These are phyloP conservation scores for Laticauda laticaudata DNA, from an alignment of 2,113 vertebrate genomes.

Conservation along the genomic window DNA sequence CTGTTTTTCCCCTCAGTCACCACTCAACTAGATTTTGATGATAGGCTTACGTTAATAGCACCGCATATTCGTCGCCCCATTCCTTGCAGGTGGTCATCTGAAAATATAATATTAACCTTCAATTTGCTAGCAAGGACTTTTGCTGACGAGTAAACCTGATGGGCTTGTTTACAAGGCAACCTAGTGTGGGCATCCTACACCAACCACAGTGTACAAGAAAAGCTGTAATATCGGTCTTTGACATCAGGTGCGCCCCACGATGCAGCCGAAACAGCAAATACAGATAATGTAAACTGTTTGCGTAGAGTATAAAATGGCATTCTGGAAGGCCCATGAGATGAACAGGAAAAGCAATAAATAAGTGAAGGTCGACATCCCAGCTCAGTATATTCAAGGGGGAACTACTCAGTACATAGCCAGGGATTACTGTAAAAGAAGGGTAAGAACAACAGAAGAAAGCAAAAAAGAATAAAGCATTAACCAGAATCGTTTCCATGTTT, in stretches of 20 bases:
- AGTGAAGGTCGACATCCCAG: conserved; percentile 80
- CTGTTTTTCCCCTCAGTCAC: accelerated
- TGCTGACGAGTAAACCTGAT: not conserved
- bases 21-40: not conserved
- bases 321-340: conserved; percentile 46
- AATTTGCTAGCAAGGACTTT: too few relatives aligned
- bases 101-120: not conserved
- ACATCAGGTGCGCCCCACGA: not conserved
- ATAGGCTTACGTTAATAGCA: not conserved
- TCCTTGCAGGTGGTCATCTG: not conserved
- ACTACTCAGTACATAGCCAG: conserved; percentile 99
- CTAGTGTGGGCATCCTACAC: not conserved
- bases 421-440: conserved; percentile 98
- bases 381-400: conserved; percentile 77
- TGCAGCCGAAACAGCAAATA: not conserved
- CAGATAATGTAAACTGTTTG: not conserved
- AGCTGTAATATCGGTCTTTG: not conserved
- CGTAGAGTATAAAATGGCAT: not conserved
- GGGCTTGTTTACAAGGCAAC: not conserved
- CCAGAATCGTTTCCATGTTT: conserved; percentile 63
- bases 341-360: conserved; percentile 64
- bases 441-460: conserved; percentile 69
- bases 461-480: conserved; percentile 62
- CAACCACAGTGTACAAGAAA: not conserved
- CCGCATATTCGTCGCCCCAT: not conserved